Percentiles rank a stretch among this genome's conserved stretches.
Evolutionary conservation across 2,797 vertebrate species (phyloP).

Genomic region (Hozukius guyotensis): DNA sequence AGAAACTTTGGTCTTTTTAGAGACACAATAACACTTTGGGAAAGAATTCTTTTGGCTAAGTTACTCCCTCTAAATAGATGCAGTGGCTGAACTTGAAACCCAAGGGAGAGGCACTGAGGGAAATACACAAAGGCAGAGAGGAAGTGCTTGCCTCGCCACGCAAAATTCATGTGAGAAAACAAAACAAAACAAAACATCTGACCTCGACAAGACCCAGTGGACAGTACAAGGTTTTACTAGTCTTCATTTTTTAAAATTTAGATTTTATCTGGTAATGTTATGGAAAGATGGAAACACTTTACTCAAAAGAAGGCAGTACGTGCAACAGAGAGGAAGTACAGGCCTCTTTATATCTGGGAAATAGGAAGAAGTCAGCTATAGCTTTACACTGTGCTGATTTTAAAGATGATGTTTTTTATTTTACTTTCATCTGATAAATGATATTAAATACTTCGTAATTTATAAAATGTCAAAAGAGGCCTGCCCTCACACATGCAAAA

Average conservation of each 20-base stretch:
- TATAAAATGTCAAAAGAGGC: not conserved
- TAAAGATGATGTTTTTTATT: not conserved
- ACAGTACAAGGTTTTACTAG: conserved; percentile 10
- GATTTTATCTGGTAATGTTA: conserved; percentile 5
- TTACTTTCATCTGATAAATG: not conserved
- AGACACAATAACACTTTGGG: conserved; percentile 39
- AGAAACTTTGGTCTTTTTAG: not conserved
- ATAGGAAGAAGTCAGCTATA: not conserved
- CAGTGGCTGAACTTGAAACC: conserved; percentile 48
- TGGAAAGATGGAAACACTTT: not conserved
- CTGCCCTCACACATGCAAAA: not conserved
- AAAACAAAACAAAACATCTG: conserved; percentile 55
- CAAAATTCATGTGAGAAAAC: conserved; percentile 50
- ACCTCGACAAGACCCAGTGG: conserved; percentile 22
- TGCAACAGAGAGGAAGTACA: not conserved
- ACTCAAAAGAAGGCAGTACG: not conserved
- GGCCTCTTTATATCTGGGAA: not conserved
- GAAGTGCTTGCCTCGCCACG: conserved; percentile 39
- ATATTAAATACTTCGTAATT: not conserved
- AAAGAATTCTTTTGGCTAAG: conserved; percentile 43
- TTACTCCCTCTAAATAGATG: conserved; percentile 44
- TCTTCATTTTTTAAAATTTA: not conserved
- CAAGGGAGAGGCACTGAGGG: conserved; percentile 39
- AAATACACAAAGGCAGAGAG: conserved; percentile 55
- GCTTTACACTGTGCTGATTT: not conserved